phyloP scores from a whole-genome alignment of 1,140 invertebrate genomes.

The Psix sp. region DNA sequence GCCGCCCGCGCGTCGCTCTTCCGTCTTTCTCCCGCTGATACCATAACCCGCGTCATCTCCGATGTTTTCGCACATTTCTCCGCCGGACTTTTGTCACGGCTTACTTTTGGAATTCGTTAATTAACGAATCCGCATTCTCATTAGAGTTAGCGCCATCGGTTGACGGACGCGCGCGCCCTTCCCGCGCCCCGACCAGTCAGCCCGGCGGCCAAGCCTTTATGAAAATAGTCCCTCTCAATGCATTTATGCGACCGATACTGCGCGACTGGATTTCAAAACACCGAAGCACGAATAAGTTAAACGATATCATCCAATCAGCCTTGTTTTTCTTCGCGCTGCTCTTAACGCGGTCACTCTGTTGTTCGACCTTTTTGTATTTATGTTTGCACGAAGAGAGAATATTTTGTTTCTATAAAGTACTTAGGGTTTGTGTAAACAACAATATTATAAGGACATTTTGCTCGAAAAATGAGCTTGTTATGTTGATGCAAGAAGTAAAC shows the following conservation, averaged over 20 bases:
- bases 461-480: too few species aligned
- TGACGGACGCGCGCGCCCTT: conserved; percentile 4
- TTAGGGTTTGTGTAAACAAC: too few species aligned
- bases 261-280: conserved; percentile 19
- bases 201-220: conserved; percentile 27
- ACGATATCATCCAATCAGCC: conserved; percentile 18
- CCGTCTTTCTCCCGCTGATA: conserved; percentile 61
- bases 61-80: conserved; percentile 60
- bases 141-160: conserved; percentile 51
- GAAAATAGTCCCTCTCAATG: conserved; percentile 50
- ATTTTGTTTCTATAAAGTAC: too few species aligned
- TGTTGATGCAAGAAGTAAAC: too few species aligned
- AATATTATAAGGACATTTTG: too few species aligned
- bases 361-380: too few species aligned
- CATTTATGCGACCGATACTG: conserved; percentile 39
- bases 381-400: too few species aligned
- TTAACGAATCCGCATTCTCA: conserved; percentile 65
- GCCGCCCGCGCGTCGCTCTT: conserved; percentile 63
- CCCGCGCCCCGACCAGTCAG: background rate
- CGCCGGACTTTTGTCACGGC: conserved; percentile 65
- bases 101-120: conserved; percentile 73
- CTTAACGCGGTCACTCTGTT: too few species aligned
- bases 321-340: conserved; percentile 4
- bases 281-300: conserved; percentile 18
- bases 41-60: conserved; percentile 55